Conservation (phyloP, 2,113 vertebrate genomes). For the Mus pahari region DNA sequence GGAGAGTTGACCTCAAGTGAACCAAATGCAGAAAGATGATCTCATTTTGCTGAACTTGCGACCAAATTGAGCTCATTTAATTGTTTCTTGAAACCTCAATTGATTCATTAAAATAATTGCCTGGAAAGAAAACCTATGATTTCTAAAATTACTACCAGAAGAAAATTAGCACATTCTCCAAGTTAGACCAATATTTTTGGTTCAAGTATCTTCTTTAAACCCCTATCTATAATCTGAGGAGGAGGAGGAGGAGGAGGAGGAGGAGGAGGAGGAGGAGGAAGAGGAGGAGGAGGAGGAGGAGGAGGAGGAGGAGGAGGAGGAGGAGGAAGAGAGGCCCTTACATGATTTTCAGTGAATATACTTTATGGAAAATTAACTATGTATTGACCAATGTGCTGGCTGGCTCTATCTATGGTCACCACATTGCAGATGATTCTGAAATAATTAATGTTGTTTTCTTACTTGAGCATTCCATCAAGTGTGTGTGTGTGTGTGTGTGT, state of each 20-base stretch:
- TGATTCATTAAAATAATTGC: slow-evolving; percentile 73
- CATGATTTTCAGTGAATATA: background rate
- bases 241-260: background rate
- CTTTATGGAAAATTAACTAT: background rate
- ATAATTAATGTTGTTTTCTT: background rate
- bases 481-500: no score
- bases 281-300: background rate
- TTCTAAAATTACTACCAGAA: slow-evolving; percentile 74
- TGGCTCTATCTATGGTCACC: background rate
- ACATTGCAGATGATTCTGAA: background rate
- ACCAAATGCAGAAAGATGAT: slow-evolving; percentile 48
- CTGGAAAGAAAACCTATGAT: slow-evolving; percentile 63
- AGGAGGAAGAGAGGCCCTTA: no score
- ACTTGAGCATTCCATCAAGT: background rate
- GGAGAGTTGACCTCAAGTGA: slow-evolving; percentile 49
- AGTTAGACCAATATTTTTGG: slow-evolving; percentile 53
- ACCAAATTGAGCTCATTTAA: slow-evolving; percentile 60
- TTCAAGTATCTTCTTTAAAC: slow-evolving; percentile 6
- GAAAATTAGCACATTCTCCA: slow-evolving; percentile 63
- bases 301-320: background rate
- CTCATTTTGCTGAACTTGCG: slow-evolving; percentile 74
- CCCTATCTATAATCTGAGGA: background rate
- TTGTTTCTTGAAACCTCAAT: slow-evolving; percentile 68
- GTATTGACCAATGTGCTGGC: background rate
- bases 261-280: background rate